These are phyloP conservation scores for Osmoderma eremita DNA, from an alignment of 2,888 invertebrate species.

Conservation along the genomic window DNA sequence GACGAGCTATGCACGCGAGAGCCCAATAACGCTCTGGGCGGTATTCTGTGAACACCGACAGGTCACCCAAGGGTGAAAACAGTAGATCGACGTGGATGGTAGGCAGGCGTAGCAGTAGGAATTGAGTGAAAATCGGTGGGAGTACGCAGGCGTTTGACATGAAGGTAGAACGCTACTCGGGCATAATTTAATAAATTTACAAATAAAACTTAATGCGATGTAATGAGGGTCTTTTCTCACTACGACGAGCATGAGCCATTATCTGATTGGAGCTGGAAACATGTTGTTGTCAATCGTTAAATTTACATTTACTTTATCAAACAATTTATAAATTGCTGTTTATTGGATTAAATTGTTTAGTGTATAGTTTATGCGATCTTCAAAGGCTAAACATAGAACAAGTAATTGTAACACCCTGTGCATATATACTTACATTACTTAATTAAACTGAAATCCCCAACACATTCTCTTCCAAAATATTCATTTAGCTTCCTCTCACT, in stretches of 20 bases:
- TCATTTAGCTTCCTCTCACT: background rate
- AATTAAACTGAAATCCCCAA: no score
- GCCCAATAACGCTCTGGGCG: slow-evolving; percentile 52
- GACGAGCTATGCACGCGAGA: slow-evolving; percentile 51
- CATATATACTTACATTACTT: no score
- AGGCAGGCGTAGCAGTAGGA: slow-evolving; percentile 19
- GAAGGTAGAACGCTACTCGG: background rate
- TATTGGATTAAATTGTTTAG: no score
- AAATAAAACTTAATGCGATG: slow-evolving; percentile 24
- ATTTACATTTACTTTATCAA: slow-evolving; percentile 4
- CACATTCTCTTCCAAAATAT: no score
- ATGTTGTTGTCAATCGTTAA: slow-evolving; percentile 3
- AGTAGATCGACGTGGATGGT: slow-evolving; percentile 17
- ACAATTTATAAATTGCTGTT: no score
- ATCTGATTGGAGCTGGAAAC: background rate
- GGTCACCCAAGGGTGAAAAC: slow-evolving; percentile 48
- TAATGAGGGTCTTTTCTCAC: slow-evolving; percentile 9
- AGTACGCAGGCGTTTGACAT: no score
- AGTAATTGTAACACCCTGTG: no score
- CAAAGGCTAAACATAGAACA: no score
- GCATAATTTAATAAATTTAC: slow-evolving; percentile 29
- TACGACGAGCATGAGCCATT: background rate
- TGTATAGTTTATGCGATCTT: no score
- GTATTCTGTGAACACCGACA: slow-evolving; percentile 49
- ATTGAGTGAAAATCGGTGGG: no score